These are phyloP conservation scores for Scalopus aquaticus DNA, from an alignment of 2,113 vertebrate genomes.

Conservation along the genomic window DNA sequence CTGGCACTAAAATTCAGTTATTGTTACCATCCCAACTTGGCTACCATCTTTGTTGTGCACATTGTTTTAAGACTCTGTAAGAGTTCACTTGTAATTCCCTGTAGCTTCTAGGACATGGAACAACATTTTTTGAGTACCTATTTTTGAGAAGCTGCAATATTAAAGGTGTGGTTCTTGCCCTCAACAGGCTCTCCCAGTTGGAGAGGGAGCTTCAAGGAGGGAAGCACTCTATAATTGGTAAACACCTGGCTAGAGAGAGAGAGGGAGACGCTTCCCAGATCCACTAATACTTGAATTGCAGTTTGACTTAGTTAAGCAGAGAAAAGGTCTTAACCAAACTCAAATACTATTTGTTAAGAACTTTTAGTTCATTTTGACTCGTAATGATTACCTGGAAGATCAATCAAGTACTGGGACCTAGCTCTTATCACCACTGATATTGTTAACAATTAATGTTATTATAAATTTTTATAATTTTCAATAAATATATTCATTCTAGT, in stretches of 20 bases:
- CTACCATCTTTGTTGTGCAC: neutral
- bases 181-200: neutral
- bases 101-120: neutral
- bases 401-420: neutral
- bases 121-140: neutral
- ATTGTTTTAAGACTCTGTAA: neutral
- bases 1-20: neutral
- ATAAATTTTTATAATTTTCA: too few relatives aligned
- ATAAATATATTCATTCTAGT: conserved; percentile 24
- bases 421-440: neutral
- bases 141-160: conserved; percentile 20
- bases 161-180: neutral
- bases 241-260: neutral
- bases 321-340: neutral
- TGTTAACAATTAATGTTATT: neutral
- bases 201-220: neutral
- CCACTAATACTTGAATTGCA: conserved; percentile 18
- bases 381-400: conserved; percentile 42
- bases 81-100: neutral
- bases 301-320: conserved; percentile 41
- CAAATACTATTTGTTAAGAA: conserved; percentile 37
- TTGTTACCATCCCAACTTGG: neutral
- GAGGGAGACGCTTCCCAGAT: neutral
- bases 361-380: conserved; percentile 43
- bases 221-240: neutral